A percentile compares a stretch with the other conserved stretches of the same genome.
Conservation (phyloP, 2,113 vertebrate species). For the Anser brachyrhynchus region DNA sequence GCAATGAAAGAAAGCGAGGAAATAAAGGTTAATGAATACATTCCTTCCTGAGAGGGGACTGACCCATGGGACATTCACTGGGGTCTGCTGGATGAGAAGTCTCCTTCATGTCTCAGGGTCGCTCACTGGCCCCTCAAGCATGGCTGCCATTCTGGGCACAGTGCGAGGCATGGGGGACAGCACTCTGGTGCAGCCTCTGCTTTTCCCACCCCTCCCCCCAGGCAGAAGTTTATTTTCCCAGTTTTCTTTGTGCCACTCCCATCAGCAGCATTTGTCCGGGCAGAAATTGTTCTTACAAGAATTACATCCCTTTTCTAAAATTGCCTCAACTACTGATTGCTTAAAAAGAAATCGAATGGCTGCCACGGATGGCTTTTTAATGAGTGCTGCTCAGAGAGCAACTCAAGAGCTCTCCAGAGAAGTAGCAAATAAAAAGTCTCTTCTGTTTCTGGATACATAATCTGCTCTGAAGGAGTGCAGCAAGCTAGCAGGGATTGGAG, state of each 20-base stretch:
- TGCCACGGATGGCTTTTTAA: not conserved
- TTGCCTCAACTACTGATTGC: not conserved
- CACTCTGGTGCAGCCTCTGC: fast-evolving
- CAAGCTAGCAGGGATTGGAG: not conserved
- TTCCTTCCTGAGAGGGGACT: not conserved
- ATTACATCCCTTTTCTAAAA: not conserved
- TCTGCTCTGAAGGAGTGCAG: not conserved
- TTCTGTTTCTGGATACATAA: not conserved
- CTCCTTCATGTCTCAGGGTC: not conserved
- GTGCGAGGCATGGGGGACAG: not conserved
- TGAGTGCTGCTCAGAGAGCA: not conserved
- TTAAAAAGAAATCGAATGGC: not conserved
- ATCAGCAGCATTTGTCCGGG: not conserved
- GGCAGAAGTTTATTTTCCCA: not conserved
- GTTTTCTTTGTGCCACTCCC: not conserved
- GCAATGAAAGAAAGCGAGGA: not conserved
- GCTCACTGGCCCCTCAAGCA: not conserved
- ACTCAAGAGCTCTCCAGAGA: slow-evolving; percentile 25
- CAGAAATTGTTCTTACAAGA: not conserved
- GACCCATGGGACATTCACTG: fast-evolving
- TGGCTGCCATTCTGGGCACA: fast-evolving
- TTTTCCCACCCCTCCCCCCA: not conserved
- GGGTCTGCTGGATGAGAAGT: not conserved
- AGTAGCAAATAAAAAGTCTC: slow-evolving; percentile 17
- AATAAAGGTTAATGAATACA: not conserved